Base-by-base conservation (phyloP, 2,797 vertebrate species). In the Hippopotamyrus pictus region DNA sequence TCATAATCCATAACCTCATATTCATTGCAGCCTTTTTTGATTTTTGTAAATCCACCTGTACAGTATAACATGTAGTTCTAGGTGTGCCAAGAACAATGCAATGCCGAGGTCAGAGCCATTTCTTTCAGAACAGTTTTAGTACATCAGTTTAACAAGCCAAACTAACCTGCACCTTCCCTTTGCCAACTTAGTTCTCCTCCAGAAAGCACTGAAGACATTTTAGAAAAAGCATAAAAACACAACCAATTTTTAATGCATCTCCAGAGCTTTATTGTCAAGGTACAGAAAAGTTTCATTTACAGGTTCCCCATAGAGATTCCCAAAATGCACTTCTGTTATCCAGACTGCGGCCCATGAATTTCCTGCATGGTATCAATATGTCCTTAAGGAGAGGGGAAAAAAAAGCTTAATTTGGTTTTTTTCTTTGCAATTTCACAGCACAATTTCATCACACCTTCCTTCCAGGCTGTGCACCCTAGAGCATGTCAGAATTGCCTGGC, bases 401-500 rank as follows among this genome's bases (percentile, higher is more conserved):
- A 57, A 54, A 54, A 57, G 5, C 7, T 25, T 65, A 9, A 25
- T 25, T 65, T 65, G 22, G 29, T 37, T 41, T n/a, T 41, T 92
- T 92, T 73, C 12, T 94, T 92, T 92, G 92, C 92, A 92, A 90
- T 89, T 91, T 90, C 90, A 91, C 93, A 93, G 93, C 92, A 91
- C 88, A 65, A 57, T n/a, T 88, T 87, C 48, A 88, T 88, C 48
- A 41, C 90, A 90, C 79, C 89, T 90, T 91, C 91, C 62, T 91
- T 86, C 93, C 93, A 84, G 94, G 95, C 94, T 91, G 93, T 95
- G 96, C 95, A 96, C 95, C 96, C 96, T 95, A 93, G 90, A 92
- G 93, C 94, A 95, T 93, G 91, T 93, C 93, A 94, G 91, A 93
- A 94, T 93, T 94, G 89, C 48, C 87, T 86, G 82, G 86, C 87